phyloP scores from a whole-genome alignment of 1,140 invertebrate species.

The Papilio polytes region DNA sequence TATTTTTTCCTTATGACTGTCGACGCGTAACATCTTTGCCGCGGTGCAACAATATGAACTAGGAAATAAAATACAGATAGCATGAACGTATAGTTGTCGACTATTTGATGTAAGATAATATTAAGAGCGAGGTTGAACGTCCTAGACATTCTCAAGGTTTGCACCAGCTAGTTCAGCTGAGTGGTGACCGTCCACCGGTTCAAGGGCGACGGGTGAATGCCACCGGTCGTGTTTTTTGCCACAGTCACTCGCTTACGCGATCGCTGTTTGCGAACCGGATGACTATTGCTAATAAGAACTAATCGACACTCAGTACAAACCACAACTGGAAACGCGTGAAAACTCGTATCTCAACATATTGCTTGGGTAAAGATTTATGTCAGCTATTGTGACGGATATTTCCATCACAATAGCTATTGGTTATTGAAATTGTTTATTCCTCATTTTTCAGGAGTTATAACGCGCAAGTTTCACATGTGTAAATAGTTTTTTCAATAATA shows the following conservation, averaged over 20 bases:
- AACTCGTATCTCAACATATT: slow-evolving; percentile 14
- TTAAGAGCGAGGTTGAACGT: slow-evolving; percentile 70
- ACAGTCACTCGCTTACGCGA: slow-evolving; percentile 69
- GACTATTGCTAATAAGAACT: slow-evolving; percentile 53
- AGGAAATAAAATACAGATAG: slow-evolving; percentile 34
- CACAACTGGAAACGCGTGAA: slow-evolving; percentile 34
- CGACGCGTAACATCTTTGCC: slow-evolving; percentile 23
- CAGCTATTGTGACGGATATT: slow-evolving; percentile 26
- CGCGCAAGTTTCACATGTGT: neutral
- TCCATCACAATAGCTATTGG: too few species aligned
- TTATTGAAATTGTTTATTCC: neutral
- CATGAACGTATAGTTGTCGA: slow-evolving; percentile 44
- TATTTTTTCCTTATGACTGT: slow-evolving; percentile 35
- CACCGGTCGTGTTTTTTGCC: slow-evolving; percentile 75
- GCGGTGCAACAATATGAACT: slow-evolving; percentile 12
- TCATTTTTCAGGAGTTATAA: neutral
- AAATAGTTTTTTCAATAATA: slow-evolving; percentile 21
- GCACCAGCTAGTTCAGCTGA: slow-evolving; percentile 69
- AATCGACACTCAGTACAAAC: slow-evolving; percentile 47
- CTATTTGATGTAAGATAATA: slow-evolving; percentile 47
- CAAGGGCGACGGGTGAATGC: slow-evolving; percentile 79
- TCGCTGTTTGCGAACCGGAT: slow-evolving; percentile 70
- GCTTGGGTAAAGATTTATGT: slow-evolving; percentile 21
- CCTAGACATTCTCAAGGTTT: slow-evolving; percentile 73
- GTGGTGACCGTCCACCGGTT: slow-evolving; percentile 70